Conservation (phyloP, 2,113 vertebrate genomes). For the Dromas ardeola region DNA sequence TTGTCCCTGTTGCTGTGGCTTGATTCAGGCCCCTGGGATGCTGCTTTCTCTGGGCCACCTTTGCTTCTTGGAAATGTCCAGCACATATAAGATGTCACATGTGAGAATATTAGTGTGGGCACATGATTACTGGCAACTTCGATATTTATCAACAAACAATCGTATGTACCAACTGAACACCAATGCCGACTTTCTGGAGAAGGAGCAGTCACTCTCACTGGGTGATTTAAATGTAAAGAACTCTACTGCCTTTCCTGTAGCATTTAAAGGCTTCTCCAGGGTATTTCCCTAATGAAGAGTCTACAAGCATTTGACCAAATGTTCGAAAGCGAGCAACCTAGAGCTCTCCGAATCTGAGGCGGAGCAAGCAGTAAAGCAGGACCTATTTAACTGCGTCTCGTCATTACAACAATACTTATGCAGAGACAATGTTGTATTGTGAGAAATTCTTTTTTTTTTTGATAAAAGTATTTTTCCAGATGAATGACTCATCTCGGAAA, state of each 20-base stretch:
- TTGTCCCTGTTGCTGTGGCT: background rate
- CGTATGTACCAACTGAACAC: background rate
- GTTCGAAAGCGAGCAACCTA: background rate
- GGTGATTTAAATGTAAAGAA: background rate
- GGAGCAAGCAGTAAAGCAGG: background rate
- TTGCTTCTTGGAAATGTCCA: background rate
- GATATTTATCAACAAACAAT: background rate
- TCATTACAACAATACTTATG: background rate
- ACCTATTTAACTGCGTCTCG: background rate
- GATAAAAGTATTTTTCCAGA: background rate
- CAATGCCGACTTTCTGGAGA: background rate
- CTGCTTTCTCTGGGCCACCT: accelerated
- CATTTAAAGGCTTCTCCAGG: background rate
- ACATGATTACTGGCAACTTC: background rate
- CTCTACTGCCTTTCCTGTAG: background rate
- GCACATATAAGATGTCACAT: background rate
- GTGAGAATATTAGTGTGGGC: background rate
- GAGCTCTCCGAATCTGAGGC: background rate
- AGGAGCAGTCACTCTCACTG: background rate
- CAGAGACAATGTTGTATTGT: background rate
- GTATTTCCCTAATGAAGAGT: background rate
- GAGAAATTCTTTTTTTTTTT: background rate
- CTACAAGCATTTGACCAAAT: background rate
- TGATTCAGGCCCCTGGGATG: background rate
- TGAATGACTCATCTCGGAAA: background rate